A percentile compares a stretch with the other conserved stretches of the same genome.
These are phyloP conservation scores for Uromys caudimaculatus DNA, from an alignment of 2,797 vertebrate species.

Conservation along the genomic window DNA sequence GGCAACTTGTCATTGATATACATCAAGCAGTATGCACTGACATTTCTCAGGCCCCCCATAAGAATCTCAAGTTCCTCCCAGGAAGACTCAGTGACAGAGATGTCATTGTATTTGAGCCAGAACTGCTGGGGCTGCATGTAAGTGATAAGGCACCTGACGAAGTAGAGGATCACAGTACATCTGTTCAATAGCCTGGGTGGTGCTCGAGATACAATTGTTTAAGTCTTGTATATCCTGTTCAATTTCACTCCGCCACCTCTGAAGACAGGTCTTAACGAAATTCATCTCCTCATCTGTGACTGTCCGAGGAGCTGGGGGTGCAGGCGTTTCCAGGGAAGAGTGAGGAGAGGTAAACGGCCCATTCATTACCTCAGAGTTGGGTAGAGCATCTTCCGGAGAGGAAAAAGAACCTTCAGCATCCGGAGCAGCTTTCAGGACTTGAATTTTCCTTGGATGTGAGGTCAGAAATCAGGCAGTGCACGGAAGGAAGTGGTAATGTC, in stretches of 20 bases:
- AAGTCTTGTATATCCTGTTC: conserved; percentile 95
- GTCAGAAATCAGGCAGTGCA: conserved; percentile 62
- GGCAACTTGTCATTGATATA: conserved; percentile 93
- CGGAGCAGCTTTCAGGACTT: conserved; percentile 32
- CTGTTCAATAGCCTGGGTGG: conserved; percentile 90
- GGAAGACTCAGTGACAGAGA: conserved; percentile 94
- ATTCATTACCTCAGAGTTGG: conserved; percentile 84
- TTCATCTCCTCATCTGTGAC: conserved; percentile 92
- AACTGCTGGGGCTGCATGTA: conserved; percentile 91
- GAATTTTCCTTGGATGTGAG: conserved; percentile 80
- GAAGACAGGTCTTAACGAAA: conserved; percentile 93
- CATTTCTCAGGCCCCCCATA: conserved; percentile 96
- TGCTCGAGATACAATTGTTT: conserved; percentile 91
- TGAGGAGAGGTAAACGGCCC: conserved; percentile 86
- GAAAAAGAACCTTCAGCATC: conserved; percentile 72
- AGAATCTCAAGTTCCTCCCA: conserved; percentile 97
- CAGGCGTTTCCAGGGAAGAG: conserved; percentile 81
- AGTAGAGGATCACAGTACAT: conserved; percentile 95
- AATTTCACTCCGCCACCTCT: conserved; percentile 95
- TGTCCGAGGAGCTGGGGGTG: conserved; percentile 89
- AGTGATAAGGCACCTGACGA: conserved; percentile 95
- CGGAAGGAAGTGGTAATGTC: conserved; percentile 57
- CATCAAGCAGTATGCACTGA: conserved; percentile 98
- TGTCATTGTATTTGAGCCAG: conserved; percentile 98
- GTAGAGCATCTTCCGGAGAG: conserved; percentile 47